Evolutionary conservation across 1,140 invertebrate species (phyloP).

Genomic region (Heliothis subflexa): DNA sequence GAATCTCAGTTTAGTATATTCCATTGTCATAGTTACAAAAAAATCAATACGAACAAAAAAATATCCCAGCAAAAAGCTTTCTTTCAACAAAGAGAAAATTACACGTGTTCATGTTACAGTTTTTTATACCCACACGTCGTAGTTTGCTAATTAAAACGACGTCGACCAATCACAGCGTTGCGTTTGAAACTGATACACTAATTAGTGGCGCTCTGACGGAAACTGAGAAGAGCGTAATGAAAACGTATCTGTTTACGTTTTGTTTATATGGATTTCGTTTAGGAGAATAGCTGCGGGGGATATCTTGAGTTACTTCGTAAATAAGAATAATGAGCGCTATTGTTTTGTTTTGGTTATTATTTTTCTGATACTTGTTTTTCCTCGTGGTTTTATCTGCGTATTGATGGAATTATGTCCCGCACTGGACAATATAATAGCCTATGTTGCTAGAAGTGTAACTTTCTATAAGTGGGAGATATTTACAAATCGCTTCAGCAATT

Average conservation of each 20-base stretch:
- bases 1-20: no score
- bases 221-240: conserved; percentile 32
- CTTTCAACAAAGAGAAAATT: neutral
- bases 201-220: conserved; percentile 18
- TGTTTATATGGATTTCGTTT: conserved; percentile 21
- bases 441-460: no score
- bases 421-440: no score
- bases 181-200: conserved; percentile 25
- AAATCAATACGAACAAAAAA: neutral
- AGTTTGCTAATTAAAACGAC: conserved; percentile 30
- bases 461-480: no score
- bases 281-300: neutral
- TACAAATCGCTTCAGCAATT: no score
- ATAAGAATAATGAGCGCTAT: no score
- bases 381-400: no score
- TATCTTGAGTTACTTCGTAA: no score
- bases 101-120: conserved; percentile 10
- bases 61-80: neutral
- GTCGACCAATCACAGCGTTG: conserved; percentile 28
- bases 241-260: conserved; percentile 30
- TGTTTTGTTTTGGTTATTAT: no score
- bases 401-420: no score
- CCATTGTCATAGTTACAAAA: neutral
- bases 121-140: conserved; percentile 18
- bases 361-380: no score